These are phyloP conservation scores for Catocala fraxini DNA, from an alignment of 2,888 invertebrate species.

Conservation along the genomic window DNA sequence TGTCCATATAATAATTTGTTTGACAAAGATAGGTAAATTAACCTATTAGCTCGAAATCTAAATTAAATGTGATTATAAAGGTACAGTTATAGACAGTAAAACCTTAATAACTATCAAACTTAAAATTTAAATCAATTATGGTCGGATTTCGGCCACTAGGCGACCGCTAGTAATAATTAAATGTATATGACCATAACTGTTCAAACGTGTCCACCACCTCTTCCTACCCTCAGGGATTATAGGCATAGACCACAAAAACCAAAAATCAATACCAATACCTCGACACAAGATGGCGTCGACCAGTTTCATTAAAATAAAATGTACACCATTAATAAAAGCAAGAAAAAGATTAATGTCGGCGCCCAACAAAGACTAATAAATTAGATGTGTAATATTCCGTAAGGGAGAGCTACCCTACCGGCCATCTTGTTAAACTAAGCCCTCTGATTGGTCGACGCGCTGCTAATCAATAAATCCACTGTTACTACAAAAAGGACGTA, in stretches of 20 bases:
- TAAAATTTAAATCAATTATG: too few relatives aligned
- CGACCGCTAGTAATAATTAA: too few relatives aligned
- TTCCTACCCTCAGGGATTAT: too few relatives aligned
- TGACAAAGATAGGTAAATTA: too few relatives aligned
- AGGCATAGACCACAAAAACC: background rate
- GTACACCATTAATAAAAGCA: slow-evolving; percentile 82
- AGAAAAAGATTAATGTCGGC: slow-evolving; percentile 85
- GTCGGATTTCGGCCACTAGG: too few relatives aligned
- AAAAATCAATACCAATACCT: slow-evolving; percentile 19
- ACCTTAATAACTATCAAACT: too few relatives aligned
- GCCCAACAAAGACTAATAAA: slow-evolving; percentile 84
- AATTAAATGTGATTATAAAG: too few relatives aligned
- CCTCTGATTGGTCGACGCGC: slow-evolving; percentile 74
- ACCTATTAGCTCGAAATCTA: too few relatives aligned
- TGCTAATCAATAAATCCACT: slow-evolving; percentile 76
- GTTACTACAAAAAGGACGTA: slow-evolving; percentile 47
- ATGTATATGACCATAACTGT: too few relatives aligned
- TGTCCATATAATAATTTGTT: too few relatives aligned
- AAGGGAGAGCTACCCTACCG: slow-evolving; percentile 75
- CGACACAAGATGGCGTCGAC: slow-evolving; percentile 71
- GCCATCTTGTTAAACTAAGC: slow-evolving; percentile 73
- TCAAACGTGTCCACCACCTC: too few relatives aligned
- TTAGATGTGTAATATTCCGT: slow-evolving; percentile 78
- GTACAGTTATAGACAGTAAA: too few relatives aligned
- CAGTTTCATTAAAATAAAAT: slow-evolving; percentile 85